Base-by-base conservation (phyloP, 2,113 vertebrate genomes). In the Dermatemys mawii region DNA sequence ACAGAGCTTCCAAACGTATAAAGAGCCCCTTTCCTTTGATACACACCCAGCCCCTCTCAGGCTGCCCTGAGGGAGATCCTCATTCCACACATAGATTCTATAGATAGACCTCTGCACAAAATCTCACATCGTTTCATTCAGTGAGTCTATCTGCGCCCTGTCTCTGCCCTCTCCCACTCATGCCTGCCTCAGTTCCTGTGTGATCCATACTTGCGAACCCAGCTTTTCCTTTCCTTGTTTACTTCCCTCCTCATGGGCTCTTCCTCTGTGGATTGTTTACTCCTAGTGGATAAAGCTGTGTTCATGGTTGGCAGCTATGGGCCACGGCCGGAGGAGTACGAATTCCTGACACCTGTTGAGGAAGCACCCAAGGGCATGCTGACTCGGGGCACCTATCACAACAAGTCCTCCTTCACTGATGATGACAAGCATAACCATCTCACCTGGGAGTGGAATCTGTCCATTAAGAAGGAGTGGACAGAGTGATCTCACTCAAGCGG, bases 231-330 rank as follows among this genome's bases (percentile, higher is more conserved):
- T 29, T 80, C 9, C 48, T 44, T 87, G 83, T 29, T 54, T 41
- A 22, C 44, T 84, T 48, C 12, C 35, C 24, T 48, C 48, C 53
- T 81, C 50, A 94, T 41, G 13, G 19, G 5, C 84, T 96, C 5
- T 83, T 87, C 81, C 79, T 8, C 53, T 95, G 44, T 81, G 93
- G 49, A 48, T 70, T 94, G 70, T 90, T 96, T 91, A 94, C 88
- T 97, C 88, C 75, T 96, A 99, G 98, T 98, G 96, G 98, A 98
- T 94, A 99, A 98, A 95, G 98, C 98, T 50, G 97, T 97, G 0
- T 99, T 98, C 91, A 99, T 99, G 98, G 98, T 98, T 63, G 98
- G 98, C 95, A 99, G 98, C 95, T 99, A 99, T 0, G 98, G 98
- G n/a, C 98, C 98, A 14, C 97, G 98, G 38, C 97, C 96, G 5